Conservation (phyloP, 2,888 invertebrate species). For the Bellardia pandia region DNA sequence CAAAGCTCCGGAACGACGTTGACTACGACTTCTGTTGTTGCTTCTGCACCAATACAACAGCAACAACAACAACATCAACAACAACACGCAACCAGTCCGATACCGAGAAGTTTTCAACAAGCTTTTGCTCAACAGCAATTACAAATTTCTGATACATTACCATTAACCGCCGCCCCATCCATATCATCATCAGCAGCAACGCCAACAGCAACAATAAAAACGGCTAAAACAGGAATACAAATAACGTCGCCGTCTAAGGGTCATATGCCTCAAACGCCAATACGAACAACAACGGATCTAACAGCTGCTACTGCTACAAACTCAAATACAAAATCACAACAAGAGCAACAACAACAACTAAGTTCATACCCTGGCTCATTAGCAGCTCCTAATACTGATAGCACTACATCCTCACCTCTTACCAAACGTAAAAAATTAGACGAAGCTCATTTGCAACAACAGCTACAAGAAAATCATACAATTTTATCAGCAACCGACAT, state of each 20-base stretch:
- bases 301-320: constrained; percentile 72
- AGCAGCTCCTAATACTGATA: constrained; percentile 62
- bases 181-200: constrained; percentile 29
- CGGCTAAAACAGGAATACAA: constrained; percentile 55
- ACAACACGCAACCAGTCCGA: constrained; percentile 68
- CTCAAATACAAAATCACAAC: constrained; percentile 58
- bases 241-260: constrained; percentile 74
- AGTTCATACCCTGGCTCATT: constrained; percentile 50
- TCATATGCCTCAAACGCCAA: constrained; percentile 76
- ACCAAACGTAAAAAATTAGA: constrained; percentile 67
- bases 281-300: constrained; percentile 71
- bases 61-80: constrained; percentile 69
- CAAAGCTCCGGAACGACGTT: constrained; percentile 55
- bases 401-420: constrained; percentile 35
- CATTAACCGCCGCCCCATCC: constrained; percentile 31
- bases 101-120: constrained; percentile 76
- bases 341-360: constrained; percentile 48
- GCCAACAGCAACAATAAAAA: constrained; percentile 33
- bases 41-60: constrained; percentile 66
- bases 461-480: constrained; percentile 45
- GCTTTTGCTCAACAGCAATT: constrained; percentile 77
- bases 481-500: constrained; percentile 75
- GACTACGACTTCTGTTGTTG: constrained; percentile 47
- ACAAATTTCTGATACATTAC: constrained; percentile 47
- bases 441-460: constrained; percentile 54